Evolutionary conservation across 1,140 invertebrate species (phyloP).

Genomic region (Drosophila azteca): DNA sequence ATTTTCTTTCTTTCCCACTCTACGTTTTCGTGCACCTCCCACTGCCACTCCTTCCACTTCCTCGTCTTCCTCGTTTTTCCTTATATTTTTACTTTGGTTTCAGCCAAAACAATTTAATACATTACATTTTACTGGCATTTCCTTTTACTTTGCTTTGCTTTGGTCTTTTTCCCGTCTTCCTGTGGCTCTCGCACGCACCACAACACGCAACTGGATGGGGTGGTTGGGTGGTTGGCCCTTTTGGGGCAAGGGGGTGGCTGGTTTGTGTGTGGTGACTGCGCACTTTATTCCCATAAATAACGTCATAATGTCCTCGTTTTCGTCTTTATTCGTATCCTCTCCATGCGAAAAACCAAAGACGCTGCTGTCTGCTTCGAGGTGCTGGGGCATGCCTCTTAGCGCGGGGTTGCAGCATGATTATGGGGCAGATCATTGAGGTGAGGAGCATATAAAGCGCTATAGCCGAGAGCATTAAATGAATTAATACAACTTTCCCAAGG

Average conservation of each 20-base stretch:
- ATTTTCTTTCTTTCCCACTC: neutral
- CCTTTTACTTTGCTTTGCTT: slow-evolving; percentile 51
- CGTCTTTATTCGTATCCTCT: slow-evolving; percentile 28
- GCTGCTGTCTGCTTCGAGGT: too few relatives aligned
- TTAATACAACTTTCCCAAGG: slow-evolving; percentile 50
- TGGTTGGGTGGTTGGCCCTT: neutral
- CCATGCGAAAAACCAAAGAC: slow-evolving; percentile 6
- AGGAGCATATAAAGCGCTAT: slow-evolving; percentile 31
- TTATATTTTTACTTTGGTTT: slow-evolving; percentile 44
- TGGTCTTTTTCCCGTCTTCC: slow-evolving; percentile 20
- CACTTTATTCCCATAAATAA: slow-evolving; percentile 67
- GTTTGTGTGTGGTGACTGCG: slow-evolving; percentile 25
- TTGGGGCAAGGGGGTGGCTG: neutral
- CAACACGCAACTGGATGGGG: neutral
- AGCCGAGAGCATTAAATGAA: slow-evolving; percentile 39
- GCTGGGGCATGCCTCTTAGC: too few relatives aligned
- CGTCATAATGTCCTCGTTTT: slow-evolving; percentile 67
- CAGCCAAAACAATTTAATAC: slow-evolving; percentile 77
- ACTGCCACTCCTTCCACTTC: neutral
- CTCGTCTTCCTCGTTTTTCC: slow-evolving; percentile 14
- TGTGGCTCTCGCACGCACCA: slow-evolving; percentile 13
- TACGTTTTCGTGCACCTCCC: neutral
- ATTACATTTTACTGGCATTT: slow-evolving; percentile 72
- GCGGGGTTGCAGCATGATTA: slow-evolving; percentile 25
- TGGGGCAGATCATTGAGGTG: slow-evolving; percentile 47